Conservation (phyloP, 2,113 vertebrate genomes). For the Oreotrochilus melanogaster region DNA sequence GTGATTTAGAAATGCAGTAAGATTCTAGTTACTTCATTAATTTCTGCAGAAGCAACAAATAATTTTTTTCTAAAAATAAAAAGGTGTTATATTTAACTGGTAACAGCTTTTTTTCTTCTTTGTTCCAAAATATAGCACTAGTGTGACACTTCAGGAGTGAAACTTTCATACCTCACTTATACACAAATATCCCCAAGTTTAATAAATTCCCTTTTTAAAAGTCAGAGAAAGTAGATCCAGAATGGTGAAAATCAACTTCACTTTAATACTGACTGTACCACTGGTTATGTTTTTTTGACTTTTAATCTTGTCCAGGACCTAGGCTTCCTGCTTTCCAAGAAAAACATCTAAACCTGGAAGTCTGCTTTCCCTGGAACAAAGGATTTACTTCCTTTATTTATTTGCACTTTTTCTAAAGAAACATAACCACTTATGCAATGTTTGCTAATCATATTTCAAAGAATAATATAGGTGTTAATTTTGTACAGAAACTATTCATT, state of each 20-base stretch:
- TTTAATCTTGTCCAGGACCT: neutral
- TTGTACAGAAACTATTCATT: neutral
- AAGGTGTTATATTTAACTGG: neutral
- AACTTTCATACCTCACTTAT: neutral
- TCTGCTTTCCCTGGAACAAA: conserved; percentile 5
- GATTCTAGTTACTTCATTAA: neutral
- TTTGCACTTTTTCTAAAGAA: conserved; percentile 13
- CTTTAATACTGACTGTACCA: neutral
- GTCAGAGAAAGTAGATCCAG: neutral
- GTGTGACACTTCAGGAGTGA: neutral
- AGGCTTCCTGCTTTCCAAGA: conserved; percentile 20
- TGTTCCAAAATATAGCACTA: neutral
- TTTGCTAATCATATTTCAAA: conserved; percentile 4
- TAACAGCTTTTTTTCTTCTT: neutral
- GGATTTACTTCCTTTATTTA: neutral
- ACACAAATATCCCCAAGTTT: neutral
- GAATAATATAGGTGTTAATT: neutral
- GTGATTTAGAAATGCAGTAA: neutral
- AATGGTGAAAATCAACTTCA: neutral
- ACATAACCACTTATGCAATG: neutral
- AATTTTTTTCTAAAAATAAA: neutral
- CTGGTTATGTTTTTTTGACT: neutral
- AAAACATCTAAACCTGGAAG: neutral
- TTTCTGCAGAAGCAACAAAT: neutral
- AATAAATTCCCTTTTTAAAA: neutral